phyloP scores from a whole-genome alignment of 2,797 vertebrate genomes.

The Cichlasoma orientale region DNA sequence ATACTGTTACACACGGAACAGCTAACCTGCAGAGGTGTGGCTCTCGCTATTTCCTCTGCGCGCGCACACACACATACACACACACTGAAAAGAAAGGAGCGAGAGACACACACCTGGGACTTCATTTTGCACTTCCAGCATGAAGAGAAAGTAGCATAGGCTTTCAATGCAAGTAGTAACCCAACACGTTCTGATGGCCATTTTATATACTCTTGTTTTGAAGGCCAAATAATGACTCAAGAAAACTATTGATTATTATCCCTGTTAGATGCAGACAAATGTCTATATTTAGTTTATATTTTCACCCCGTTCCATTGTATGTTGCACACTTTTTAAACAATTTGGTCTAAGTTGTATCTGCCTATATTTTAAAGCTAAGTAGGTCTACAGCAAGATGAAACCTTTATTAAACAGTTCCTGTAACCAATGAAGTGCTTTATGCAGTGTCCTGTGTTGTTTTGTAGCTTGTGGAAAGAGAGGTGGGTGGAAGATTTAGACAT shows the following conservation, averaged over 20 bases:
- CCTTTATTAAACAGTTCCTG: background rate
- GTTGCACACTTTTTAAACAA: background rate
- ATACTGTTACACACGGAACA: background rate
- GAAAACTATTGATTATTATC: background rate
- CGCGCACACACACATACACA: no score
- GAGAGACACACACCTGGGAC: background rate
- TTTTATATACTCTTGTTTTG: background rate
- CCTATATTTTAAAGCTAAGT: background rate
- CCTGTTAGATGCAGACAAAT: background rate
- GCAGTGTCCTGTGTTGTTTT: background rate
- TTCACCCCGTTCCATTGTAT: background rate
- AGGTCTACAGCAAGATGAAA: background rate
- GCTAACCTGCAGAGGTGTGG: background rate
- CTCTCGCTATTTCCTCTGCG: background rate
- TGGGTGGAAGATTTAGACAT: background rate
- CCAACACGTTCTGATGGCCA: background rate
- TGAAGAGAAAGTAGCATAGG: background rate
- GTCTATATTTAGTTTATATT: background rate
- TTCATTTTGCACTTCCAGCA: background rate
- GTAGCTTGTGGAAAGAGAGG: background rate
- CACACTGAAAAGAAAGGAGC: background rate
- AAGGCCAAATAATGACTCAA: background rate
- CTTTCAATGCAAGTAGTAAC: background rate
- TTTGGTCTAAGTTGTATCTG: background rate
- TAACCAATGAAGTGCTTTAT: background rate